A percentile compares a stretch with the other conserved stretches of the same genome.
These are phyloP conservation scores for Papilio polyxenes DNA, from an alignment of 1,140 invertebrate genomes.

Conservation along the genomic window DNA sequence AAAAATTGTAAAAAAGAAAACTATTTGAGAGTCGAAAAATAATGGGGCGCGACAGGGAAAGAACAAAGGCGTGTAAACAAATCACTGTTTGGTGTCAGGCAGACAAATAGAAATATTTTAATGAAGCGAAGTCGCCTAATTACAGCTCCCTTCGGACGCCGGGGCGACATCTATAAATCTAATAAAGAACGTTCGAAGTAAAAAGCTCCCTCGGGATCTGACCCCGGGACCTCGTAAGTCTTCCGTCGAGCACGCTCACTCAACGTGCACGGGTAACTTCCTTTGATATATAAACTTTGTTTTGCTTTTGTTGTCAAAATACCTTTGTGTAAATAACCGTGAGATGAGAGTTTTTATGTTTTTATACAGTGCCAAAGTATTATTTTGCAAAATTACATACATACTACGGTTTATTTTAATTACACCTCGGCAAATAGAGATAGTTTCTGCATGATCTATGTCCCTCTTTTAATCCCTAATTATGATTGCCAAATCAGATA, in stretches of 20 bases:
- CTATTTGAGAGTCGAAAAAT: conserved; percentile 51
- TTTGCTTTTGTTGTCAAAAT: conserved; percentile 8
- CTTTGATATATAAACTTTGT: conserved; percentile 21
- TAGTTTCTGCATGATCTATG: too few species aligned
- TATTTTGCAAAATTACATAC: too few species aligned
- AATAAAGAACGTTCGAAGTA: conserved; percentile 53
- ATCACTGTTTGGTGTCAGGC: conserved; percentile 65
- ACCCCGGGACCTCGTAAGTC: conserved; percentile 55
- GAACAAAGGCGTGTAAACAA: conserved; percentile 67
- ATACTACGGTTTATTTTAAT: background rate
- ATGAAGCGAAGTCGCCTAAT: conserved; percentile 68
- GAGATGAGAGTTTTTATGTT: background rate
- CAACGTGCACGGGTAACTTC: conserved; percentile 9
- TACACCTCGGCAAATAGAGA: background rate
- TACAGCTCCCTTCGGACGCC: conserved; percentile 67
- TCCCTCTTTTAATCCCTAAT: background rate
- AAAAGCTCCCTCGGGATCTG: conserved; percentile 63
- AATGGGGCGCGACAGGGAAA: conserved; percentile 50
- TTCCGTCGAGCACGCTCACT: conserved; percentile 35
- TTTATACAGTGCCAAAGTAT: background rate
- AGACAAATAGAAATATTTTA: conserved; percentile 76
- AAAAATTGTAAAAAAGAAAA: conserved; percentile 40
- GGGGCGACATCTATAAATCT: conserved; percentile 60
- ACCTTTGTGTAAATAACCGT: background rate
- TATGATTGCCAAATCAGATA: background rate